Base-by-base conservation (phyloP, 1,140 invertebrate species). In the Drosophila kohkoa region DNA sequence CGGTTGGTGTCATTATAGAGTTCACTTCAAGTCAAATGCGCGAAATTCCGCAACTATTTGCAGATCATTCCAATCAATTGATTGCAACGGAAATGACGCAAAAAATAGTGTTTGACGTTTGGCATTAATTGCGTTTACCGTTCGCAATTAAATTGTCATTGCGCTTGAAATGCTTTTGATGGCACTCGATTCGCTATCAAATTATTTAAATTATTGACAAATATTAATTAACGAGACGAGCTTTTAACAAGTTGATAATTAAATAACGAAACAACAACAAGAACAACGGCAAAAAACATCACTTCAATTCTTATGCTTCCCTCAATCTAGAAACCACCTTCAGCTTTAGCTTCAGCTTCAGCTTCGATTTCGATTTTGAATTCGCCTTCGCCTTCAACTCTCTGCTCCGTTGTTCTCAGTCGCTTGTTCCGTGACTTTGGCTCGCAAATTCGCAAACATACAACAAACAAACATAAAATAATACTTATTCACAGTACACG, bases 201-300 rank as follows among this genome's bases (percentile, higher is more conserved):
- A 66, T 45, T 66, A 52, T 32, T 59, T 28, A 48, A 72, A 66
- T 72, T 41, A 66, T 66, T 65, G 52, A 43, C 52, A 58, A 65
- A 72, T 32, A 57, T 65, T 51, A 51, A 66, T 66, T 28, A 72
- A 66, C 52, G 20, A 66, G 41, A 32, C 25, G 45, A 49, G 25
- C 15, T 32, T 30, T 7, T 57, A 72, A 72, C 62, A 58, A n/a
- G 70, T 73, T 67, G 52, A 16, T 54, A 73, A 67, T 73, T 59
- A 67, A 65, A 73, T 52, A 52, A 30, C 20, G 20, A 20, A 20
- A 20, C 20, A 20, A 20, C 20, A 25, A 25, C 20, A 25, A 25
- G 20, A 25, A 4, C 20, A 25, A 25, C 20, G 20, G 25, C 25
- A 45, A 64, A 13, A 54, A 16, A 45, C 35, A 38, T 8, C 35